These are phyloP conservation scores for Acrocephalus kingi DNA, from an alignment of 2,113 vertebrate species.

Conservation along the genomic window DNA sequence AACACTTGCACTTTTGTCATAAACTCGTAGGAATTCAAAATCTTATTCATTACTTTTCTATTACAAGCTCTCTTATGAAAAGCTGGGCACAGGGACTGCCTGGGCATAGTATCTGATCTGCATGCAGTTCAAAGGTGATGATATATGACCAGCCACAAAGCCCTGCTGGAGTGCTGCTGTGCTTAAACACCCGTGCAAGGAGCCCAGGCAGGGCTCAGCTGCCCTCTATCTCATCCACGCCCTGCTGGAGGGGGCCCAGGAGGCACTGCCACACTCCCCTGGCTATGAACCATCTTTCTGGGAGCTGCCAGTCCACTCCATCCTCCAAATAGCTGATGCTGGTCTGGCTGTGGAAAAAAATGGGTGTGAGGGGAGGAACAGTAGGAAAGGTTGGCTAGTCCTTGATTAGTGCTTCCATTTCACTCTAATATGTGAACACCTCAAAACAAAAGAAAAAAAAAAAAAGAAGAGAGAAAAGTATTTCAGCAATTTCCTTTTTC, in stretches of 20 bases:
- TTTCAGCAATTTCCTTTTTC: not conserved
- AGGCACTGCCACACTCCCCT: not conserved
- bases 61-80: not conserved
- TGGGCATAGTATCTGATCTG: not conserved
- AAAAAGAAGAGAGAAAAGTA: not conserved
- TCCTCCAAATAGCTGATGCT: not conserved
- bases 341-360: not conserved
- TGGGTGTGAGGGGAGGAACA: not conserved
- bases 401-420: not conserved
- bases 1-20: not conserved
- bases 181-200: accelerated
- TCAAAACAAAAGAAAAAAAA: not conserved
- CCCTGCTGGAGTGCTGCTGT: accelerated
- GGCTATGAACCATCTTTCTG: not conserved
- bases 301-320: not conserved
- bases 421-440: not conserved
- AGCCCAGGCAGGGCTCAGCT: not conserved
- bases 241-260: not conserved
- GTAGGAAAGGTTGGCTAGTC: not conserved
- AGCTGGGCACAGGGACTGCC: not conserved
- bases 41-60: not conserved
- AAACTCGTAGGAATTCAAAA: not conserved
- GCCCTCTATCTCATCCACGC: accelerated
- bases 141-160: not conserved
- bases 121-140: not conserved